phyloP scores from a whole-genome alignment of 2,888 invertebrate species.

The Cerceris ruficornis region DNA sequence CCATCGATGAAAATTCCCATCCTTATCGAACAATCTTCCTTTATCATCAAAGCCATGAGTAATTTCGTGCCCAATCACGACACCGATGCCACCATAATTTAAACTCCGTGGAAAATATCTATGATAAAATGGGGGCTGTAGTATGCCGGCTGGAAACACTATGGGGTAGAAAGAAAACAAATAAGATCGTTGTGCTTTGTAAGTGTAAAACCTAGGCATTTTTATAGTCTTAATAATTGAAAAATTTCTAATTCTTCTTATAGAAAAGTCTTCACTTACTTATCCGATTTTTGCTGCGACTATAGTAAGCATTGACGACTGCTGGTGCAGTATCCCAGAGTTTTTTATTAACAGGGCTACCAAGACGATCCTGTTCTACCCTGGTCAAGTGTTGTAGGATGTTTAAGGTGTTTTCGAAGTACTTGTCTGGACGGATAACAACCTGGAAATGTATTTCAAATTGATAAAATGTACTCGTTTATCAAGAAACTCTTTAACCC shows the following conservation, averaged over 20 bases:
- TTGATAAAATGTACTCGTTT: not conserved
- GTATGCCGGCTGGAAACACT: slow-evolving; percentile 96
- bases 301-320: slow-evolving; percentile 97
- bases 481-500: slow-evolving; percentile 3
- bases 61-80: slow-evolving; percentile 96
- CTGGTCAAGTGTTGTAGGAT: slow-evolving; percentile 89
- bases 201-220: not conserved
- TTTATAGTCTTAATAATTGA: not conserved
- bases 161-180: slow-evolving; percentile 31
- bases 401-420: slow-evolving; percentile 92
- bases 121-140: slow-evolving; percentile 97
- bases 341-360: slow-evolving; percentile 89
- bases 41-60: slow-evolving; percentile 96
- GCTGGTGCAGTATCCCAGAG: slow-evolving; percentile 94
- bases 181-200: not conserved
- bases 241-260: not conserved
- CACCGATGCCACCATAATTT: slow-evolving; percentile 95
- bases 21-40: slow-evolving; percentile 95
- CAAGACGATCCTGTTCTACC: slow-evolving; percentile 87
- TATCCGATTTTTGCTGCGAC: slow-evolving; percentile 96
- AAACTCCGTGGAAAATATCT: slow-evolving; percentile 90
- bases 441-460: slow-evolving; percentile 73
- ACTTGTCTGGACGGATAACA: slow-evolving; percentile 88
- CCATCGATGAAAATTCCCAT: slow-evolving; percentile 95
- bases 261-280: slow-evolving; percentile 81